Evolutionary conservation across 2,113 vertebrate species (phyloP).

Genomic region (Myxocyprinus asiaticus): DNA sequence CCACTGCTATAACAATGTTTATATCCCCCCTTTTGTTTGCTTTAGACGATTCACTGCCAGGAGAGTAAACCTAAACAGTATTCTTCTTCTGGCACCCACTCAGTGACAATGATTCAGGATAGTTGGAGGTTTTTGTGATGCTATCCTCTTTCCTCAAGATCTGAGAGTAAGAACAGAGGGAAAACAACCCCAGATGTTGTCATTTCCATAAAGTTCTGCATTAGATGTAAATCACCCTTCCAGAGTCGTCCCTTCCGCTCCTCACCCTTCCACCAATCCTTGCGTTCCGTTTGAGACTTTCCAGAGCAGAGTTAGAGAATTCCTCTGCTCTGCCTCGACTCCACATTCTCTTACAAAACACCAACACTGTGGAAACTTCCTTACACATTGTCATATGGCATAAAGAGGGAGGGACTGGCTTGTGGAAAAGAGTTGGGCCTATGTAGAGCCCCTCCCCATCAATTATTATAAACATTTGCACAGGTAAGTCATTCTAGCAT

Average conservation of each 20-base stretch:
- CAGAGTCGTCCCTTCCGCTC: constrained; percentile 8
- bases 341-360: constrained; percentile 10
- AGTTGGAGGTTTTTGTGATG: background rate
- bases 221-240: constrained; percentile 6
- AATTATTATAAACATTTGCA: constrained; percentile 12
- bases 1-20: constrained; percentile 57
- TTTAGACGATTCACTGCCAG: constrained; percentile 68
- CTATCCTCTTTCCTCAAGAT: background rate
- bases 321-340: constrained; percentile 5
- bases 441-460: constrained; percentile 19
- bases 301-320: constrained; percentile 25
- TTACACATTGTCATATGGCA: constrained; percentile 5
- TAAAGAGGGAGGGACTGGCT: constrained; percentile 28
- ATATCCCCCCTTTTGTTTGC: constrained; percentile 63
- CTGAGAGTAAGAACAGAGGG: too few relatives aligned
- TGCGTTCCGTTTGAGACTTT: constrained; percentile 1
- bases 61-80: constrained; percentile 70
- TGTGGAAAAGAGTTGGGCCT: constrained; percentile 17
- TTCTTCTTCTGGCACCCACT: constrained; percentile 46
- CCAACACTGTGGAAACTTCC: constrained; percentile 11
- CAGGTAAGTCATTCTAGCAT: too few relatives aligned
- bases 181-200: background rate
- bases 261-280: constrained; percentile 11
- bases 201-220: constrained; percentile 15
- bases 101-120: constrained; percentile 33